These are phyloP conservation scores for Conus canariensis DNA, from an alignment of 2,888 invertebrate species.

Conservation along the genomic window DNA sequence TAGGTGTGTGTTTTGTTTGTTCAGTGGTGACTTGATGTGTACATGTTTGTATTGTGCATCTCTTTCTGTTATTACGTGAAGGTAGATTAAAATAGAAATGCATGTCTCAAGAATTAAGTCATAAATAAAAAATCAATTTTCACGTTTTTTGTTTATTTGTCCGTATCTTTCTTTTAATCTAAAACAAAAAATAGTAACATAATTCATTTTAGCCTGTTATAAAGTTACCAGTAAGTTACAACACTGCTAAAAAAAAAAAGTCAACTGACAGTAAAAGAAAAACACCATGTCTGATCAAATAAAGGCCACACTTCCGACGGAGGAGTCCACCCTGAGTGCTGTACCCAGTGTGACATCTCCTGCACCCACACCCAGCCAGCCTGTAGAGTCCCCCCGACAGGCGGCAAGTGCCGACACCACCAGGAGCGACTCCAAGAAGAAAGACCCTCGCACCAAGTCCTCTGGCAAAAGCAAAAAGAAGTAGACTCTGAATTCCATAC, in stretches of 20 bases:
- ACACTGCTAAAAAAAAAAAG: too few species aligned
- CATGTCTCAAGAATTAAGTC: too few species aligned
- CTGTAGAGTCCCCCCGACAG: background rate
- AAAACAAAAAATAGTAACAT: too few species aligned
- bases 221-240: too few species aligned
- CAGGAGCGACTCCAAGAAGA: constrained; percentile 25
- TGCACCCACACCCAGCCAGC: background rate
- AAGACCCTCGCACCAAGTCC: constrained; percentile 23
- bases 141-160: background rate
- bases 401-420: background rate
- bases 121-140: too few species aligned
- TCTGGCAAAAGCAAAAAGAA: constrained; percentile 22
- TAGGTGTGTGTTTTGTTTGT: background rate
- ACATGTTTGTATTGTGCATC: background rate
- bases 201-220: too few species aligned
- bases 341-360: background rate
- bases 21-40: background rate
- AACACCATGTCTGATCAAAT: too few species aligned
- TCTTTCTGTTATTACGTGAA: too few species aligned
- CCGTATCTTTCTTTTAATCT: too few species aligned
- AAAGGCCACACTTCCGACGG: background rate
- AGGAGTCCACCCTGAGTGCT: background rate
- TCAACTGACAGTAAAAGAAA: too few species aligned
- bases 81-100: too few species aligned
- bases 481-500: background rate